Conservation (phyloP, 2,113 vertebrate genomes). For the Malurus melanocephalus region DNA sequence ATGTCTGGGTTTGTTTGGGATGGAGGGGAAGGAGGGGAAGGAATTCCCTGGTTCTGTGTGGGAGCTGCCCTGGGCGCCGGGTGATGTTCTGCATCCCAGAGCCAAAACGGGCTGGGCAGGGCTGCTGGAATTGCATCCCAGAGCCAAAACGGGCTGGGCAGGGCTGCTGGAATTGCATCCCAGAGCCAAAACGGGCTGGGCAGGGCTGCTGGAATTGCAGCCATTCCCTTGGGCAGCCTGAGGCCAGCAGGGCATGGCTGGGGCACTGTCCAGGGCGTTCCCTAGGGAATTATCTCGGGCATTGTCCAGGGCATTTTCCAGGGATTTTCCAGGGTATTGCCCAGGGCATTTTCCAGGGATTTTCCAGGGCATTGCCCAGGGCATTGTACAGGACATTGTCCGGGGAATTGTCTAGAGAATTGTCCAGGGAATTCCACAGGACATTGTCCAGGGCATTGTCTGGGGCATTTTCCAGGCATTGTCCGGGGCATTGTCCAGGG, state of each 20-base stretch:
- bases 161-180: not conserved
- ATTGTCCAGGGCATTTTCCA: not conserved
- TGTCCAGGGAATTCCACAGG: too few relatives aligned
- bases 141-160: not conserved
- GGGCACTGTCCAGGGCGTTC: too few relatives aligned
- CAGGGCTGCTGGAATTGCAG: not conserved
- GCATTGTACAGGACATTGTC: not conserved
- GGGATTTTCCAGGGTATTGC: too few relatives aligned
- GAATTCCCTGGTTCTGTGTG: rapidly evolving
- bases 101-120: not conserved
- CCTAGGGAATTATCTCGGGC: too few relatives aligned
- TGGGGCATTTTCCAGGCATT: too few relatives aligned
- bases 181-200: not conserved
- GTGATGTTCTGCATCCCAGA: not conserved
- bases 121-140: not conserved
- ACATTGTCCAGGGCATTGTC: too few relatives aligned
- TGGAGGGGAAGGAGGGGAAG: not conserved
- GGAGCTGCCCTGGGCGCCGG: not conserved
- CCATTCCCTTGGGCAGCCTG: not conserved
- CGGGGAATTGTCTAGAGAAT: too few relatives aligned
- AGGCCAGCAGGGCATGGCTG: rapidly evolving
- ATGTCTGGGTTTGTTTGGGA: not conserved
- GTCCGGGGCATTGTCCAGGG: too few relatives aligned
- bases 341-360: not conserved
- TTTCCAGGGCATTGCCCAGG: too few relatives aligned